Conservation (phyloP, 2,797 vertebrate genomes). For the Ficedula albicollis region DNA sequence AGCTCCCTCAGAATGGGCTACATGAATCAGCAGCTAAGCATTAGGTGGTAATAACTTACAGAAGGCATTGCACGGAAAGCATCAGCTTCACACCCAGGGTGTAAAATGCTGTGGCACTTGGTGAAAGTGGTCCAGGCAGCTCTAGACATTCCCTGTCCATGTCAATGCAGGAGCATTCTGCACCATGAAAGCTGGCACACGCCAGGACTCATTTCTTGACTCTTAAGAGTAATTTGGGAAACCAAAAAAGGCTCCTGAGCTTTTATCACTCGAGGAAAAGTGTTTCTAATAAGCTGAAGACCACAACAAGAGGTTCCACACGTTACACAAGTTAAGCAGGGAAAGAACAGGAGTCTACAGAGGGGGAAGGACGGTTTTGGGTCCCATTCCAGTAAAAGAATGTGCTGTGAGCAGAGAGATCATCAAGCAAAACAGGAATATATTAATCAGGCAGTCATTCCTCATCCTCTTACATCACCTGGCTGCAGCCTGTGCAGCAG, state of each 20-base stretch:
- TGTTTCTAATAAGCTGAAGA: background rate
- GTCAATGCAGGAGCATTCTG: fast-evolving
- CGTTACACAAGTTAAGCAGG: background rate
- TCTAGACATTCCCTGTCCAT: fast-evolving
- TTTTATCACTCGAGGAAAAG: background rate
- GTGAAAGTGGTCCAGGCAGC: background rate
- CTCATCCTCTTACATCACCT: conserved; percentile 65
- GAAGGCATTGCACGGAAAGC: background rate
- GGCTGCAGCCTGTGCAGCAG: conserved; percentile 46
- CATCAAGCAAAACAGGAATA: conserved; percentile 11
- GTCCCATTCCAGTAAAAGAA: conserved; percentile 34
- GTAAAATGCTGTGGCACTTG: fast-evolving
- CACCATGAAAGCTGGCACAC: fast-evolving
- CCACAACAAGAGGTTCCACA: background rate
- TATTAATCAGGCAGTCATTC: conserved; percentile 63
- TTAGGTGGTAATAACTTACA: background rate
- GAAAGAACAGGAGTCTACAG: background rate
- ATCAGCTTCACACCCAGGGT: fast-evolving
- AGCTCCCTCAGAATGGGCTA: background rate
- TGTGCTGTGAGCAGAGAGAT: background rate
- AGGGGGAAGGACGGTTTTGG: background rate
- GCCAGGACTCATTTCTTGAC: background rate
- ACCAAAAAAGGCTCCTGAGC: background rate
- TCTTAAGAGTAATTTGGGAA: background rate
- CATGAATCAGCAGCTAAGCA: background rate